phyloP scores from a whole-genome alignment of 1,140 invertebrate species.

The Scaptomyza pallida region DNA sequence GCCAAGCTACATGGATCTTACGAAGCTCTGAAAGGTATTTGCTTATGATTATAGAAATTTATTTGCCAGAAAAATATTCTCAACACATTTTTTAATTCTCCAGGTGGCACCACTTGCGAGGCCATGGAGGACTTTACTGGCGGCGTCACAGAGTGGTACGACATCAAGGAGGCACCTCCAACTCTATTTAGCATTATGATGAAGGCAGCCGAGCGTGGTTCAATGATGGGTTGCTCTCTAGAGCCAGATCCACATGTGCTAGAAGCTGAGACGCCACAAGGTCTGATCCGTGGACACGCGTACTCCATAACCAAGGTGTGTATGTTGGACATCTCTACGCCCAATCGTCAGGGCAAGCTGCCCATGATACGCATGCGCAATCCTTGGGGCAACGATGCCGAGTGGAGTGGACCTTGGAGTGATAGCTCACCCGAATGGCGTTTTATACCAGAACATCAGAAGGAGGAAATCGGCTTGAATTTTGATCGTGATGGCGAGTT shows the following conservation, averaged over 20 bases:
- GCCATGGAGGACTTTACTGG: slow-evolving; percentile 99
- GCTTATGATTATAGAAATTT: not conserved
- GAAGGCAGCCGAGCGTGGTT: slow-evolving; percentile 96
- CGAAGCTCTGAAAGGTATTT: slow-evolving; percentile 94
- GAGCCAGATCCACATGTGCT: slow-evolving; percentile 95
- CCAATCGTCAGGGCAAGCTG: slow-evolving; percentile 91
- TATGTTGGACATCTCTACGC: slow-evolving; percentile 94
- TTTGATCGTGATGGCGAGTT: slow-evolving; percentile 99
- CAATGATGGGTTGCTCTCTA: slow-evolving; percentile 98
- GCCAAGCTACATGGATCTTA: slow-evolving; percentile 99
- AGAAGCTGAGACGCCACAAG: slow-evolving; percentile 95
- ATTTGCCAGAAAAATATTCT: not conserved
- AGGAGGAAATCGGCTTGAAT: slow-evolving; percentile 94
- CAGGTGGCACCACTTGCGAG: slow-evolving; percentile 97
- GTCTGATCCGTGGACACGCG: slow-evolving; percentile 97
- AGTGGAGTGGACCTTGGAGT: slow-evolving; percentile 99
- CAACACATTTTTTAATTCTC: not conserved
- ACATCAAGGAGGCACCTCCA: slow-evolving; percentile 92
- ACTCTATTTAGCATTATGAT: slow-evolving; percentile 96
- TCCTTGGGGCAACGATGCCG: slow-evolving; percentile 98
- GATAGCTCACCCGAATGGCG: slow-evolving; percentile 97
- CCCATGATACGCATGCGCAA: slow-evolving; percentile 94
- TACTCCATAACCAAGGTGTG: slow-evolving; percentile 97
- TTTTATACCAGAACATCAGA: slow-evolving; percentile 94
- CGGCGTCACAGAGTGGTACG: slow-evolving; percentile 97